Base-by-base conservation (phyloP, 2,888 invertebrate genomes). In the Leucoptera coffeella region DNA sequence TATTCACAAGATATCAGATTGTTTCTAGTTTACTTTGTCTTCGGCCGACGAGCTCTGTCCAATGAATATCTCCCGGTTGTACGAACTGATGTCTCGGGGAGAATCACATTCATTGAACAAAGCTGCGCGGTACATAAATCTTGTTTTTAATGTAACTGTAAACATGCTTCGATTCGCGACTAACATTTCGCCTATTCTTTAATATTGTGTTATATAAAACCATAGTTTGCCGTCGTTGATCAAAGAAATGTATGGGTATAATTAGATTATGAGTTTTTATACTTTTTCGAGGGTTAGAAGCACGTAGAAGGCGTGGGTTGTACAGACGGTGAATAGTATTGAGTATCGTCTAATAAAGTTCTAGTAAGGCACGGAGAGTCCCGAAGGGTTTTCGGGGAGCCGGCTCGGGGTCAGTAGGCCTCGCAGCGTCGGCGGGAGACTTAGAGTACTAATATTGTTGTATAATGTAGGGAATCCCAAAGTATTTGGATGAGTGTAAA, bases 161-260 rank as follows among this genome's bases (percentile, higher is more conserved):
- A n/a, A n/a, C n/a, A n/a, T n/a, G n/a, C n/a, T n/a, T n/a, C n/a
- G n/a, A n/a, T n/a, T n/a, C 44, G 35, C 32, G 50, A 39, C 45
- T 15, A 43, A 43, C 44, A 42, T 36, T 48, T 53, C 47, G 60
- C 58, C 57, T 60, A 52, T 51, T n/a, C n/a, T n/a, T 49, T 59
- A 59, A 57, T 58, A 58, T 62, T 65, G 58, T 61, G 60, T 64
- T 65, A 55, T 46, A 41, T 60, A 51, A 59, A 59, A 57, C 62
- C 64, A 62, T 64, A 60, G 51, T 25, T 64, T 61, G 61, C 67
- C 65, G 58, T 65, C 64, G 67, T 69, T 67, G 56, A 62, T 54
- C 59, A 62, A 62, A 60, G 57, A 60, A 38, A 47, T 52, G 50
- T 48, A 58, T 50, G 13, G 48, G 49, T 51, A 50, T 49, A 51